Conservation (phyloP, 2,797 vertebrate genomes). For the Danionella dracula region DNA sequence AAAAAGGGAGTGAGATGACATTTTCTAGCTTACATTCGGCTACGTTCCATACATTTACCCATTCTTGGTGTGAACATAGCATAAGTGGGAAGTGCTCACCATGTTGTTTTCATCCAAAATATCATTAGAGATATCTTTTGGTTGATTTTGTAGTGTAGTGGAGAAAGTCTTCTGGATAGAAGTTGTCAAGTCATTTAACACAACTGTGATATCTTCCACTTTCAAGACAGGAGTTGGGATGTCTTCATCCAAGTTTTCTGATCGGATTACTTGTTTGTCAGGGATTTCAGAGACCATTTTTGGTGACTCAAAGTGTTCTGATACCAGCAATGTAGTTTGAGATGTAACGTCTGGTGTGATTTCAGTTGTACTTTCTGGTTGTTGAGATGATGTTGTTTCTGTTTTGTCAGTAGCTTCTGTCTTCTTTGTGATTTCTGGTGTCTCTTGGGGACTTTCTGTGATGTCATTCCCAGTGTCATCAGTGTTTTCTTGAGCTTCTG, state of each 20-base stretch:
- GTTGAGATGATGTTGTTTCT: background rate
- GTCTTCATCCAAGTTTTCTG: background rate
- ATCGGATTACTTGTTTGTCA: background rate
- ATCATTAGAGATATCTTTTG: slow-evolving; percentile 41
- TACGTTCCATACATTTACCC: too few species aligned
- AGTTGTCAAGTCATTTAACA: slow-evolving; percentile 47
- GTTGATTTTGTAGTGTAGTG: slow-evolving; percentile 1
- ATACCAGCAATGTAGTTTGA: background rate
- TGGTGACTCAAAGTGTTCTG: background rate
- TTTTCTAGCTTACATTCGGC: too few species aligned
- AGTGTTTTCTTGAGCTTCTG: background rate
- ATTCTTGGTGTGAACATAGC: too few species aligned
- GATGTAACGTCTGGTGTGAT: background rate
- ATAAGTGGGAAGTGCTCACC: slow-evolving; percentile 60
- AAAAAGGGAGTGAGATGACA: too few species aligned
- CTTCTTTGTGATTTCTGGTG: background rate
- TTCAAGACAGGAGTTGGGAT: background rate
- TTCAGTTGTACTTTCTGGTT: background rate
- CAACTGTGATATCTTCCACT: slow-evolving; percentile 36
- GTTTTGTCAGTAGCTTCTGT: background rate
- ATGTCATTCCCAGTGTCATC: background rate
- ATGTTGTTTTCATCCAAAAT: slow-evolving; percentile 54
- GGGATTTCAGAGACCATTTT: background rate
- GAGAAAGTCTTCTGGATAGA: slow-evolving; percentile 39
- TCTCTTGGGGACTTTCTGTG: too few species aligned